Conservation (phyloP, 2,888 invertebrate species). For the Brachylomia viminalis region DNA sequence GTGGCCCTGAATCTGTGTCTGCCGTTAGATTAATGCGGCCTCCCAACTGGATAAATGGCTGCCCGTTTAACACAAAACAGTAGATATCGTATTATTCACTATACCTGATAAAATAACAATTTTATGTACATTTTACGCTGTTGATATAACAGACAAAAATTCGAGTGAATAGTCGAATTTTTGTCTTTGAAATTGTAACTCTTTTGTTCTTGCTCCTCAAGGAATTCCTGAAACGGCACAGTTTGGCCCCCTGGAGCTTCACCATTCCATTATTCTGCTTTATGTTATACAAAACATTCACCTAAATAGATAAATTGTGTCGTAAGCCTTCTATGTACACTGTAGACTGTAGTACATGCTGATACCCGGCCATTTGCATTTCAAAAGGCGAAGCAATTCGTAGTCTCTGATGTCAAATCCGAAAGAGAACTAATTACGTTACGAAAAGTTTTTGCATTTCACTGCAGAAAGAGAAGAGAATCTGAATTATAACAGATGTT, state of each 20-base stretch:
- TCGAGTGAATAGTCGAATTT: slow-evolving; percentile 27
- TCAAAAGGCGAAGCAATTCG: slow-evolving; percentile 71
- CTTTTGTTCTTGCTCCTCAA: slow-evolving; percentile 55
- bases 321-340: slow-evolving; percentile 63
- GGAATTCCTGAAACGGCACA: slow-evolving; percentile 56
- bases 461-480: slow-evolving; percentile 1
- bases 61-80: slow-evolving; percentile 55
- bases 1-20: slow-evolving; percentile 68
- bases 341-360: slow-evolving; percentile 42
- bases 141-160: too few species aligned
- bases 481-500: slow-evolving; percentile 9
- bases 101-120: slow-evolving; percentile 43
- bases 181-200: slow-evolving; percentile 52
- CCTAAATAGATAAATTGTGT: slow-evolving; percentile 56
- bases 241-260: slow-evolving; percentile 42
- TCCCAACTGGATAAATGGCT: slow-evolving; percentile 76
- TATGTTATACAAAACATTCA: slow-evolving; percentile 52
- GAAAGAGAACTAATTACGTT: slow-evolving; percentile 77
- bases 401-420: slow-evolving; percentile 69
- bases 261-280: slow-evolving; percentile 59
- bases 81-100: slow-evolving; percentile 48
- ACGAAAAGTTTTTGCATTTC: slow-evolving; percentile 68
- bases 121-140: slow-evolving; percentile 1
- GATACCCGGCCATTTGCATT: slow-evolving; percentile 75
- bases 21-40: slow-evolving; percentile 78